A percentile compares a stretch with the other conserved stretches of the same genome.
These are phyloP conservation scores for Parus major DNA, from an alignment of 2,113 vertebrate genomes.

Conservation along the genomic window DNA sequence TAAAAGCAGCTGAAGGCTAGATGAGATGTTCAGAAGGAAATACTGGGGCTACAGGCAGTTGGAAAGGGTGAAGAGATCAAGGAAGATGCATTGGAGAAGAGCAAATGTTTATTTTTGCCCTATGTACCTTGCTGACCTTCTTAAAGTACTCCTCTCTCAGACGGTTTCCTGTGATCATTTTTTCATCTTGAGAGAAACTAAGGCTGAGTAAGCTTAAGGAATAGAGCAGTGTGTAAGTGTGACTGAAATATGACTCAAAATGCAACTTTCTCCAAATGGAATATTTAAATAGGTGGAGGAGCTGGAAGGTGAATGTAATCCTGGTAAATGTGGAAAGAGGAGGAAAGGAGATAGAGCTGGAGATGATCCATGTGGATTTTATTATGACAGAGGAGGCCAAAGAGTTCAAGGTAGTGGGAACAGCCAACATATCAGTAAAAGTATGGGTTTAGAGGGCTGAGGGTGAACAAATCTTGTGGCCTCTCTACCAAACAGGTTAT, in stretches of 20 bases:
- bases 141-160: neutral
- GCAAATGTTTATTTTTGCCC: neutral
- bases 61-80: neutral
- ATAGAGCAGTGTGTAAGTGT: neutral
- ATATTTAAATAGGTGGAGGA: neutral
- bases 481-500: neutral
- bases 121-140: neutral
- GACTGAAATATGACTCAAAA: neutral
- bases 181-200: neutral
- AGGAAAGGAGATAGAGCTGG: neutral
- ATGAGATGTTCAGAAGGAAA: neutral
- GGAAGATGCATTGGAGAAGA: neutral
- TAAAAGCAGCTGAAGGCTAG: neutral
- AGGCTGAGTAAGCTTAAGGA: neutral
- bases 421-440: neutral
- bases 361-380: neutral
- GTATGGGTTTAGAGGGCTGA: neutral
- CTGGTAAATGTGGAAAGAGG: neutral
- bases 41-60: fast-evolving
- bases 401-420: neutral
- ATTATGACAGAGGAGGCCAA: neutral
- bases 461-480: neutral
- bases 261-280: neutral
- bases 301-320: neutral
- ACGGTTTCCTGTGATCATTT: neutral